Conservation (phyloP, 2,888 invertebrate species). For the Agrilus mali region DNA sequence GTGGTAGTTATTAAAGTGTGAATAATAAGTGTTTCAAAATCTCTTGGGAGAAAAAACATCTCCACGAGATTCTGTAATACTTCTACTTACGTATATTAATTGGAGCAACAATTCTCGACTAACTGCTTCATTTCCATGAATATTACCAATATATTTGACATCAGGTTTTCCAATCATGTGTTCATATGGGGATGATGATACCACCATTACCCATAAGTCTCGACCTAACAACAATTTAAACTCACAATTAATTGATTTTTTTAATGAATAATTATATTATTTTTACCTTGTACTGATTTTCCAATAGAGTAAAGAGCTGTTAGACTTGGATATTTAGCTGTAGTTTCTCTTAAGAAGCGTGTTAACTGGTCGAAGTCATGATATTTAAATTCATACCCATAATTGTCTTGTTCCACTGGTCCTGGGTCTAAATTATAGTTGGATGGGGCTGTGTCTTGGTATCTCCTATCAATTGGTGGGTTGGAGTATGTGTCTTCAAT, state of each 20-base stretch:
- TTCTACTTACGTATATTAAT: conserved; percentile 60
- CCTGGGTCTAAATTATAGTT: conserved; percentile 11
- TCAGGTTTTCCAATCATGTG: conserved; percentile 93
- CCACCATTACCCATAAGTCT: conserved; percentile 90
- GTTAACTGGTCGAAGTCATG: conserved; percentile 82
- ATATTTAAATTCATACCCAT: conserved; percentile 62
- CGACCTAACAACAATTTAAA: conserved; percentile 44
- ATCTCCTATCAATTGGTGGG: conserved; percentile 2
- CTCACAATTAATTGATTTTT: background rate
- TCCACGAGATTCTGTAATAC: too few species aligned
- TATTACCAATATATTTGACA: conserved; percentile 92
- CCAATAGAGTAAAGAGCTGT: conserved; percentile 90
- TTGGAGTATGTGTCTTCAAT: too few species aligned
- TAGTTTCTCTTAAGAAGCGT: conserved; percentile 65
- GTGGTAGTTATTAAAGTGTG: background rate
- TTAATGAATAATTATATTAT: background rate
- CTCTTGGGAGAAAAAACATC: too few species aligned
- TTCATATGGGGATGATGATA: conserved; percentile 79
- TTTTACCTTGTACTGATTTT: conserved; percentile 77
- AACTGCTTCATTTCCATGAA: conserved; percentile 95
- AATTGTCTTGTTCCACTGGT: conserved; percentile 18
- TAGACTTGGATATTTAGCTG: conserved; percentile 68
- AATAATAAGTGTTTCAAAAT: background rate
- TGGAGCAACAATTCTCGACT: conserved; percentile 89
- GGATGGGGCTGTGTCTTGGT: conserved; percentile 11